Base-by-base conservation (phyloP, 2,888 invertebrate genomes). In the Parapristionchus giblindavisi region DNA sequence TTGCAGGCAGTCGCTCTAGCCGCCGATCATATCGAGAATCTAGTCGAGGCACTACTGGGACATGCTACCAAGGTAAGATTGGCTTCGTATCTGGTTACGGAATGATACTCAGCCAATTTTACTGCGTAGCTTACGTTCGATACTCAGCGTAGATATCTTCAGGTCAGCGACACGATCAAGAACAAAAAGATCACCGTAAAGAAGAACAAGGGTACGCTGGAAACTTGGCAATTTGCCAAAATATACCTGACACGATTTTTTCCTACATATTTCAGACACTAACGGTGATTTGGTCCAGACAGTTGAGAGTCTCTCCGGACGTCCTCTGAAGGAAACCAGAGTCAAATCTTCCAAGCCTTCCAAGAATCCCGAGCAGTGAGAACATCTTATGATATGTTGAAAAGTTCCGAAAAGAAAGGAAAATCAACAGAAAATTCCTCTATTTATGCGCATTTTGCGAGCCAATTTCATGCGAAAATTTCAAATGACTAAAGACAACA, bases 171-270 rank as follows among this genome's bases (percentile, higher is more conserved):
- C 34, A 43, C 29, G 8, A 27, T 65, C 43, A 40, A 43, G 63
- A 65, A 65, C 63, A 65, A 40, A 43, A 65, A 65, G 63, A 43
- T 43, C 27, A 65, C 63, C 1, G 63, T 65, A 21, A 40, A 65
- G 63, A 65, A 65, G 63, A 65, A 43, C 63, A 43, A 65, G 29
- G 43, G 63, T 65, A 38, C 38, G 38, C 17, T 8, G 43, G 17
- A 43, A 24, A 11, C n/a, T 60, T 60, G 60, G 60, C 34, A 60
- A 21, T 17, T 14, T 5, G 38, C 61, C 40, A 40, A 40, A 11
- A 27, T 61, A 40, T 24, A 21, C 52, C 52, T 24, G n/a, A n/a
- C n/a, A n/a, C n/a, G n/a, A n/a, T n/a, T n/a, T n/a, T 24, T 52
- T 24, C 52, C 52, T 17, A n/a, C 61, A 61, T 40, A 61, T 40